Evolutionary conservation across 2,797 vertebrate species (phyloP), one percentile per base, ranked within the genome.

Genomic region (Pagetopsis macropterus): DNA sequence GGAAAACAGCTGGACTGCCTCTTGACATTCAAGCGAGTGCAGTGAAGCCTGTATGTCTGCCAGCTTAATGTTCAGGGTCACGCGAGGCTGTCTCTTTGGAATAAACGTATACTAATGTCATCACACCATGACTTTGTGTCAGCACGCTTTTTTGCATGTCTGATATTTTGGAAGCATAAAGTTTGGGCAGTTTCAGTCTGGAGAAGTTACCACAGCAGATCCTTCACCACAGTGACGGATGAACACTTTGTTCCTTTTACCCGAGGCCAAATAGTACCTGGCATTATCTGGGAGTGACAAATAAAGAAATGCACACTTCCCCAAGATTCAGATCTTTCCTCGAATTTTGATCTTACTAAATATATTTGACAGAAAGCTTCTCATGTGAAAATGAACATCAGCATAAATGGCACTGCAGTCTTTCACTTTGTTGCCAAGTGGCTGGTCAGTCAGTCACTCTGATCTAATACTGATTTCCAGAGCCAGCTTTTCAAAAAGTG

Each of bases 61-160:
- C 76, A 44, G 69, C 37, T 50, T 70, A 64, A 60, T 71, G 56
- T 82, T 88, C 79, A 73, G 79, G 82, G 76, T 88, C 78, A 79
- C 54, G 64, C 72, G 12, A 68, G 27, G 43, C 43, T 48, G n/a
- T 57, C 57, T 1, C 31, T 67, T 13, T 56, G 65, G 46, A 63
- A 81, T 67, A 70, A 63, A 59, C 8, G 9, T 64, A 51, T 19
- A 45, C 58, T 76, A 74, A 87, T 76, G 70, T 75, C 70, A 74
- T 73, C 76, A 76, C 74, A 84, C 76, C 59, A 27, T 77, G 83
- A 75, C 84, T 87, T 75, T 84, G 72, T 62, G 77, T 86, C 72
- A 17, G 44, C 17, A 49, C 50, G 21, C 23, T 10, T 73, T 46
- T 66, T 8, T 50, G n/a, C 14, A 46, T 3, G 19, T 75, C 58